A percentile compares a stretch with the other conserved stretches of the same genome.
Evolutionary conservation across 2,113 vertebrate genomes (phyloP).

Genomic region (Rhea pennata): DNA sequence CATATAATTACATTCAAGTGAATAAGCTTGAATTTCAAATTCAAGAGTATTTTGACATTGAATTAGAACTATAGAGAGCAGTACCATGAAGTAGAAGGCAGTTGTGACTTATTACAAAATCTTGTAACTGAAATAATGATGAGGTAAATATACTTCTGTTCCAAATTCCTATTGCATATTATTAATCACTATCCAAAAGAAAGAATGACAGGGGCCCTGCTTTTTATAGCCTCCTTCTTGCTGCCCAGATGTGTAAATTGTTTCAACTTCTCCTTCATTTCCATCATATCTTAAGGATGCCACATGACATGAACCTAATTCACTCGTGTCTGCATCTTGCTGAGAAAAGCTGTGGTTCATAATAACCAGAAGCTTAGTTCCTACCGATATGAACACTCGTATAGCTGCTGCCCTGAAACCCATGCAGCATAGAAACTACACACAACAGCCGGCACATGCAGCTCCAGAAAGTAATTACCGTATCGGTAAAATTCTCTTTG

Average conservation of each 20-base stretch:
- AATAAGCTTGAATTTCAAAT: too few species aligned
- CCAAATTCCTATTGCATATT: background rate
- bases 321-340: background rate
- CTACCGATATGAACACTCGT: background rate
- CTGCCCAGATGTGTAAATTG: background rate
- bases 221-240: background rate
- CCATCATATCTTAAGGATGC: background rate
- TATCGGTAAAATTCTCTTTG: background rate
- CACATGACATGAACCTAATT: background rate
- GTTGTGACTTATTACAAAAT: background rate
- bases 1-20: background rate
- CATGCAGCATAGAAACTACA: background rate
- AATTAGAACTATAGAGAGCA: background rate
- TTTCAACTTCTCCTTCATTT: background rate
- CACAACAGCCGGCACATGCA: background rate
- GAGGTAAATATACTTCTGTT: background rate
- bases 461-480: background rate
- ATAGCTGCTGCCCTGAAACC: background rate
- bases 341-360: background rate
- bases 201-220: background rate
- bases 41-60: too few species aligned
- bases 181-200: background rate
- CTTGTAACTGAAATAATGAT: background rate
- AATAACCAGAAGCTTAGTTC: background rate
- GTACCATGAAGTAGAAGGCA: background rate